Evolutionary conservation across 2,888 invertebrate genomes (phyloP), one percentile per base, ranked within the genome.

Genomic region (Colletes collaris): DNA sequence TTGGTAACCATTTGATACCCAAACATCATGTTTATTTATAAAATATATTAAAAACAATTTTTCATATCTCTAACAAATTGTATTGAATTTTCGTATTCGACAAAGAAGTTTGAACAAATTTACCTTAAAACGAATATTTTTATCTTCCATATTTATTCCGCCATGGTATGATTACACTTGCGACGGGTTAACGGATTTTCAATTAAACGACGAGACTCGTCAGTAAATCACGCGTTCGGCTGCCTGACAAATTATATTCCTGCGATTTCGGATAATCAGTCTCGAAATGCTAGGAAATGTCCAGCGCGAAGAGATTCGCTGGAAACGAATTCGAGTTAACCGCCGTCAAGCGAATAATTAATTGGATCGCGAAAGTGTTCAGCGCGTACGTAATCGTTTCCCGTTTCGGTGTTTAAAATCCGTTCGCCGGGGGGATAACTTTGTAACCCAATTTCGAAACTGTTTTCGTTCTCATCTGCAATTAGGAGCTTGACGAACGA

Each of bases 291-390:
- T 11, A 27, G 19, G 27, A 44, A 10, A 27, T n/a, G 40, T 50
- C 35, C 19, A 7, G 8, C 8, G 58, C 50, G n/a, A 4, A 46
- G 44, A 10, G 44, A 46, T 46, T 10, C 11, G 58, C 4, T 11
- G 16, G 10, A 53, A 53, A n/a, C 49, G 60, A 52, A 27, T 27
- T 16, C 58, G 11, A 46, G 19, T 53, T 63, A 46, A 35, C 7
- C 13, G n/a, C 56, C 8, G 44, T 8, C 60, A 46, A 19, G 46
- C 60, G 35, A 52, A 27, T 50, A 74, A 40, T 74, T 68, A 62
- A 73, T 49, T n/a, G 27, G 50, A 73, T 60, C 46, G 19, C 13
- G 46, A 3, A 64, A 52, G 16, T 0, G 52, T 71, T 44, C 11
- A 7, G 3, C 37, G 44, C n/a, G 44, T 16, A n/a, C 52, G 52